These are phyloP conservation scores for Mimachlamys varia DNA, from an alignment of 2,888 invertebrate species.

Conservation along the genomic window DNA sequence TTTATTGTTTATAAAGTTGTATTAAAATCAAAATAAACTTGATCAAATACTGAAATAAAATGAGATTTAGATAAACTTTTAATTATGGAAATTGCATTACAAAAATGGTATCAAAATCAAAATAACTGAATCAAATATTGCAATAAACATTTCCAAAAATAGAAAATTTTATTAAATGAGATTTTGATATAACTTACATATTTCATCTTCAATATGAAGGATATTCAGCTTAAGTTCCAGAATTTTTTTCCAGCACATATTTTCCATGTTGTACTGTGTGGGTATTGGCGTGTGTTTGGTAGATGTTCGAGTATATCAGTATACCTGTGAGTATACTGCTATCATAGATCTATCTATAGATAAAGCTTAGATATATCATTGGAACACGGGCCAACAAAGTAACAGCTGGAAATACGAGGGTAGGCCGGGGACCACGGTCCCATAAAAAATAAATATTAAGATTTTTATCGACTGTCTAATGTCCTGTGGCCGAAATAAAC, in stretches of 20 bases:
- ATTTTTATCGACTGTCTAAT: background rate
- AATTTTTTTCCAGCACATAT: conserved; percentile 46
- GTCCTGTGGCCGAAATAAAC: background rate
- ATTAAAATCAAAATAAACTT: no score
- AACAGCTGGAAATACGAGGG: conserved; percentile 16
- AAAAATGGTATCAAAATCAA: no score
- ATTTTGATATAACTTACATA: conserved; percentile 34
- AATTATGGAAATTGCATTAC: no score
- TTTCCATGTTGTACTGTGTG: conserved; percentile 21
- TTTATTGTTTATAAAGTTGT: no score
- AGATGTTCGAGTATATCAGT: background rate
- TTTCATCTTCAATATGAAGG: conserved; percentile 41
- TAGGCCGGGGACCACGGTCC: conserved; percentile 2
- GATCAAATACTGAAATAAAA: no score
- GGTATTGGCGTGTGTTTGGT: background rate
- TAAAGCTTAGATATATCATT: background rate
- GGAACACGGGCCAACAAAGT: conserved; percentile 7
- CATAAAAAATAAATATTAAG: background rate
- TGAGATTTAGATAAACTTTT: conserved; percentile 8
- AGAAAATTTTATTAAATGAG: no score
- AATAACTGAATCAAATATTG: no score
- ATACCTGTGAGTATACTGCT: background rate
- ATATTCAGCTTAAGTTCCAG: conserved; percentile 44
- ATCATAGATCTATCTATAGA: conserved; percentile 1
- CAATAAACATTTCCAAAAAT: no score